Evolutionary conservation across 2,113 vertebrate species (phyloP).

Genomic region (Sciurus niger): DNA sequence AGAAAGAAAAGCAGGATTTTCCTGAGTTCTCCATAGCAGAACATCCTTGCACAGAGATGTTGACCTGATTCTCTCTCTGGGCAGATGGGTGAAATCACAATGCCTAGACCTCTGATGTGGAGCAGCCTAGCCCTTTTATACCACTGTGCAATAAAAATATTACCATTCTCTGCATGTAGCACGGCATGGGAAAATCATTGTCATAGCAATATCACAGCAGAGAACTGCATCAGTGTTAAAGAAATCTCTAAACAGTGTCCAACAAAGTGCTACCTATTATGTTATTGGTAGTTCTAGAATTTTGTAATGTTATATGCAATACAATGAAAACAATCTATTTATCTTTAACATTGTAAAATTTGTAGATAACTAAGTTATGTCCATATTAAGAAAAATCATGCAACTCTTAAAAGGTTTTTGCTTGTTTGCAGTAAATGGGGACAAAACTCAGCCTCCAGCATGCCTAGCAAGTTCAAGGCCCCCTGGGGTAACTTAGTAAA

Average conservation of each 20-base stretch:
- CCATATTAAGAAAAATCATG: not conserved
- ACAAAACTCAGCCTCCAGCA: not conserved
- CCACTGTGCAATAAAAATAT: not conserved
- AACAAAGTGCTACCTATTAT: too few relatives aligned
- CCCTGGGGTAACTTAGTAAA: not conserved
- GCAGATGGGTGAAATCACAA: rapidly evolving
- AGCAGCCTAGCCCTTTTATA: rapidly evolving
- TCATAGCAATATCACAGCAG: not conserved
- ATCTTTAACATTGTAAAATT: not conserved
- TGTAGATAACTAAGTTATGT: not conserved
- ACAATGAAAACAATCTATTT: not conserved
- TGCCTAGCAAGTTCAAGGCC: not conserved
- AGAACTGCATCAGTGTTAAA: rapidly evolving
- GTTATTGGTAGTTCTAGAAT: not conserved
- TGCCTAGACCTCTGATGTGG: not conserved
- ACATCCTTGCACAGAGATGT: not conserved
- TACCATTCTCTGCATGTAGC: not conserved
- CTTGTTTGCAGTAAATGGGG: not conserved
- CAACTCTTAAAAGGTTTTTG: not conserved
- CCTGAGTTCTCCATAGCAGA: not conserved
- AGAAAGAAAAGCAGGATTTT: not conserved
- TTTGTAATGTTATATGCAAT: not conserved
- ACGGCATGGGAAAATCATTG: rapidly evolving
- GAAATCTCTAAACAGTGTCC: not conserved
- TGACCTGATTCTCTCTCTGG: not conserved